Evolutionary conservation across 2,888 invertebrate genomes (phyloP).

Genomic region (Hyles lineata): DNA sequence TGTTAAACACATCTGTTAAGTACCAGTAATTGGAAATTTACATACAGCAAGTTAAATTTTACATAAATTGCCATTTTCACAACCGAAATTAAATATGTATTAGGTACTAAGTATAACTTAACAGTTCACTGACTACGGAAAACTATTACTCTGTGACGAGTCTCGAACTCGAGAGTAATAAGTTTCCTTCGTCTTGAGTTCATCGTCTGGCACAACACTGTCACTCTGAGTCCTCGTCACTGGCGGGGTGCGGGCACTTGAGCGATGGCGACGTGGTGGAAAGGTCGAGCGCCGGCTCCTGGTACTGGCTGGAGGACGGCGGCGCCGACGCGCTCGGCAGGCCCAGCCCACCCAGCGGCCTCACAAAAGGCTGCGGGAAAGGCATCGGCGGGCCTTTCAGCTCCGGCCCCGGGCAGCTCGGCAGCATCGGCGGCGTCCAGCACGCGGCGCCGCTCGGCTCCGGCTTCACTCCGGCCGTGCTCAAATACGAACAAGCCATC

Average conservation of each 20-base stretch:
- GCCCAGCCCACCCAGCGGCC: conserved; percentile 42
- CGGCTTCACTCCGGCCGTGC: conserved; percentile 66
- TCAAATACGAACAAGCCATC: conserved; percentile 83
- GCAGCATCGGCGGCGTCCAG: conserved; percentile 70
- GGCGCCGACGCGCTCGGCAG: conserved; percentile 34
- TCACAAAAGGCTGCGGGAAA: conserved; percentile 44
- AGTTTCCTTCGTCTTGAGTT: conserved; percentile 57
- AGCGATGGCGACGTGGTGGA: conserved; percentile 60
- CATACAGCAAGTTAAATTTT: conserved; percentile 77
- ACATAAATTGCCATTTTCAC: conserved; percentile 84
- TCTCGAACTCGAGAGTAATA: conserved; percentile 58
- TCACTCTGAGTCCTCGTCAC: conserved; percentile 70
- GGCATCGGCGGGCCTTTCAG: conserved; percentile 44
- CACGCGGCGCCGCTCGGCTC: conserved; percentile 65
- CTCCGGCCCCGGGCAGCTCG: conserved; percentile 42
- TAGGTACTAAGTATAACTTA: conserved; percentile 77
- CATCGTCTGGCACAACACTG: conserved; percentile 76
- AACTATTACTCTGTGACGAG: conserved; percentile 60
- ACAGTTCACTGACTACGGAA: conserved; percentile 64
- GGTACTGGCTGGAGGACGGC: conserved; percentile 38
- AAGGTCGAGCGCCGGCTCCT: conserved; percentile 73
- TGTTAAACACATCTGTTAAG: conserved; percentile 81
- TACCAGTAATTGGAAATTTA: conserved; percentile 77
- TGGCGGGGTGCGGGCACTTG: conserved; percentile 51
- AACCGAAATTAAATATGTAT: conserved; percentile 84